A percentile compares a stretch with the other conserved stretches of the same genome.
Conservation (phyloP, 2,888 invertebrate genomes). For the Malachius bipustulatus region DNA sequence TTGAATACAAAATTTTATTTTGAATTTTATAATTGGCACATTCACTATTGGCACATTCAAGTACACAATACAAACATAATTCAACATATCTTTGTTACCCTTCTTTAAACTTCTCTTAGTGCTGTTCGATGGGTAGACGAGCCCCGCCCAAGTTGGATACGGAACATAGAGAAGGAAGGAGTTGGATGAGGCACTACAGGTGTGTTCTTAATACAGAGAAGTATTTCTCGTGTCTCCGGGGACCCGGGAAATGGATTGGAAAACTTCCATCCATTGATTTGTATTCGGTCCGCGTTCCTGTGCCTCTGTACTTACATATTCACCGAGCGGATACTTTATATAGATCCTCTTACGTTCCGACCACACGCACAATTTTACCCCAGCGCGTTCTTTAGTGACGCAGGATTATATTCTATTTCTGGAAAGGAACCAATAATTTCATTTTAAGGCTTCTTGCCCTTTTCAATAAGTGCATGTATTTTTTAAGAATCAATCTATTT, state of each 20-base stretch:
- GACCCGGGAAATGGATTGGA: constrained; percentile 36
- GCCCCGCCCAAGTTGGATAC: too few relatives aligned
- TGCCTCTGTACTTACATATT: constrained; percentile 30
- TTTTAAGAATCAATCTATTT: too few relatives aligned
- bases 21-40: too few relatives aligned
- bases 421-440: neutral
- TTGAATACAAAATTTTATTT: too few relatives aligned
- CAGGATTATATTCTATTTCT: constrained; percentile 2
- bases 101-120: too few relatives aligned
- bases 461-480: too few relatives aligned
- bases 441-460: neutral
- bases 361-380: neutral
- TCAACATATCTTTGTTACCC: too few relatives aligned
- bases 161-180: too few relatives aligned
- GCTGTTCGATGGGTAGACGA: too few relatives aligned
- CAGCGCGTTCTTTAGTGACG: too few relatives aligned
- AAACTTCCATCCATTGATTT: constrained; percentile 40
- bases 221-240: constrained; percentile 18
- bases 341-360: constrained; percentile 13
- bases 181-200: constrained; percentile 26
- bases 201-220: constrained; percentile 30
- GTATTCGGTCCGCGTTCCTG: constrained; percentile 32
- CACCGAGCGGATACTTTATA: constrained; percentile 27
- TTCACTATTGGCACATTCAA: too few relatives aligned
- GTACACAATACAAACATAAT: too few relatives aligned